These are phyloP conservation scores for Myotis brandtii DNA, from an alignment of 2,113 vertebrate species.

Conservation along the genomic window DNA sequence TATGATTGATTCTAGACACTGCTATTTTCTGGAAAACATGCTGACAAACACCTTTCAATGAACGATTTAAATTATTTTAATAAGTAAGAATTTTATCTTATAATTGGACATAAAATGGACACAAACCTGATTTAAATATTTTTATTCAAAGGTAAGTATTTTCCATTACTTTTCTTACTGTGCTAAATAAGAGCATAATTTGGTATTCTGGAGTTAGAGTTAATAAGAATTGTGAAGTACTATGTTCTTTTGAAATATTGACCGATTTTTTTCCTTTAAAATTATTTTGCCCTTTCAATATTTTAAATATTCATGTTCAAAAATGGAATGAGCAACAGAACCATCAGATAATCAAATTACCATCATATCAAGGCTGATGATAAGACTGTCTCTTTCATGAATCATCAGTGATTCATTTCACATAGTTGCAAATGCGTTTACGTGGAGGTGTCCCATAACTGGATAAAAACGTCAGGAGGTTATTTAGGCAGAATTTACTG, in stretches of 20 bases:
- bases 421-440: constrained; percentile 63
- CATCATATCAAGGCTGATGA: constrained; percentile 84
- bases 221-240: constrained; percentile 66
- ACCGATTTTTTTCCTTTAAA: constrained; percentile 76
- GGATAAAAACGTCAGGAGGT: constrained; percentile 52
- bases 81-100: background rate
- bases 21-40: background rate
- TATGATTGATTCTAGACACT: background rate
- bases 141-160: constrained; percentile 46
- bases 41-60: background rate
- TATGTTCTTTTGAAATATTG: constrained; percentile 74
- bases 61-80: background rate
- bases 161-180: constrained; percentile 46
- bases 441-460: background rate
- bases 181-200: background rate
- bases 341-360: constrained; percentile 85
- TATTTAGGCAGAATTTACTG: constrained; percentile 24
- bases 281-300: constrained; percentile 78
- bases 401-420: constrained; percentile 79
- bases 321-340: constrained; percentile 86
- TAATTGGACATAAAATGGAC: constrained; percentile 36
- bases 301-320: constrained; percentile 87
- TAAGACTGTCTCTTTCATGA: constrained; percentile 79
- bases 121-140: constrained; percentile 55
- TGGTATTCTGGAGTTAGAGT: constrained; percentile 64